Conservation (phyloP, 2,888 invertebrate species). For the Panorpa germanica region DNA sequence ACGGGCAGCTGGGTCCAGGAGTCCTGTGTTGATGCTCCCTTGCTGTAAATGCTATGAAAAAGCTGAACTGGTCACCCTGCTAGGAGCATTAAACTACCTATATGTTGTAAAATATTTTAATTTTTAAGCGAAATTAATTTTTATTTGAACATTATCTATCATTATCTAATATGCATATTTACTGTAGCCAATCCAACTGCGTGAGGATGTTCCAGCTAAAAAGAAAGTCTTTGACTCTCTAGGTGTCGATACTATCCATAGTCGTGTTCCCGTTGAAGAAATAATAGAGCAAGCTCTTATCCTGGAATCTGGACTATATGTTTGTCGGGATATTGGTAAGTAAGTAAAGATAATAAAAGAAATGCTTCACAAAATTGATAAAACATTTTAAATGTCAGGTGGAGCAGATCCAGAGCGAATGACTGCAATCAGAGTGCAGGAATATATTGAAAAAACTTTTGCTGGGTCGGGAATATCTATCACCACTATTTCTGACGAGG, state of each 20-base stretch:
- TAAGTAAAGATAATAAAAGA: too few relatives aligned
- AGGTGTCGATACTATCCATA: constrained; percentile 37
- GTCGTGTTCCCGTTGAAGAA: constrained; percentile 24
- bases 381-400: too few relatives aligned
- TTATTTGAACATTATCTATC: too few relatives aligned
- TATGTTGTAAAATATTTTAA: constrained; percentile 51
- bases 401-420: constrained; percentile 85
- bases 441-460: constrained; percentile 48
- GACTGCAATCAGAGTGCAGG: constrained; percentile 60
- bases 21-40: constrained; percentile 58
- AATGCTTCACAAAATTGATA: too few relatives aligned
- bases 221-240: constrained; percentile 34
- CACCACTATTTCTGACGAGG: constrained; percentile 36
- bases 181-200: constrained; percentile 58
- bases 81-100: constrained; percentile 74
- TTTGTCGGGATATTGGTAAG: constrained; percentile 47
- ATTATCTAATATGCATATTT: constrained; percentile 10
- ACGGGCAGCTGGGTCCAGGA: constrained; percentile 61
- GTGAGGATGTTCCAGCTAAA: constrained; percentile 49
- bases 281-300: constrained; percentile 39
- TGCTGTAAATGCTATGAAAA: constrained; percentile 47
- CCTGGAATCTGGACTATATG: constrained; percentile 53
- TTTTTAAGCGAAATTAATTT: too few relatives aligned
- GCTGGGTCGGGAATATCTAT: constrained; percentile 34
- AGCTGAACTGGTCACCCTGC: constrained; percentile 55